phyloP scores from a whole-genome alignment of 2,888 invertebrate species.

The Phasia obesa region DNA sequence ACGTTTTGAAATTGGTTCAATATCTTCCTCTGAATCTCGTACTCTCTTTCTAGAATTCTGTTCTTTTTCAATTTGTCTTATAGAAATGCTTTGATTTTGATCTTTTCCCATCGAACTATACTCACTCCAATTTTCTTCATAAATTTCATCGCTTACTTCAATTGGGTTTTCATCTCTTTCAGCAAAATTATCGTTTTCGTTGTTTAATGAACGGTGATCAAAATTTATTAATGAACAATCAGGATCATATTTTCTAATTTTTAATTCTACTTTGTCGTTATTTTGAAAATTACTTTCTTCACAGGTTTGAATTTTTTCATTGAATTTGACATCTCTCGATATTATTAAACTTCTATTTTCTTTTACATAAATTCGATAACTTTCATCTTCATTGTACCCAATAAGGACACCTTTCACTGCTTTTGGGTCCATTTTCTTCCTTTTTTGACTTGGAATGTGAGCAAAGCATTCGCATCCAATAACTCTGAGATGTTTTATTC shows the following conservation, averaged over 20 bases:
- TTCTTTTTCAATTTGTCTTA: too few relatives aligned
- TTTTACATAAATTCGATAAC: constrained; percentile 9
- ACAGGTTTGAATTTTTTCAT: constrained; percentile 9
- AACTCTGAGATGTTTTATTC: constrained; percentile 6
- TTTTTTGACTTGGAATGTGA: constrained; percentile 55
- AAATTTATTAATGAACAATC: background rate
- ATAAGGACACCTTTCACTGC: constrained; percentile 40
- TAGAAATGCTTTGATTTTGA: too few relatives aligned
- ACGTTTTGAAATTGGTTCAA: constrained; percentile 5
- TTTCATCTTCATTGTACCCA: constrained; percentile 14
- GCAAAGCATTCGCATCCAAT: constrained; percentile 53
- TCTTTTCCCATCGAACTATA: too few relatives aligned
- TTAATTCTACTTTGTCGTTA: background rate
- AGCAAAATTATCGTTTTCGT: background rate
- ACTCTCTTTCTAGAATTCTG: background rate
- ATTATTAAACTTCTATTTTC: background rate
- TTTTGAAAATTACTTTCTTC: too few relatives aligned
- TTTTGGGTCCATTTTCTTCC: too few relatives aligned
- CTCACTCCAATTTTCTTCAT: too few relatives aligned
- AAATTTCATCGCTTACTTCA: too few relatives aligned
- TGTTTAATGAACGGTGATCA: background rate
- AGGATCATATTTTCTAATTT: too few relatives aligned
- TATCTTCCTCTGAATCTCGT: background rate
- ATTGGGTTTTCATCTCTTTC: background rate
- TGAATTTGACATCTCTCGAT: constrained; percentile 21